Evolutionary conservation across 2,113 vertebrate genomes (phyloP).

Genomic region (Dendropsophus ebraccatus): DNA sequence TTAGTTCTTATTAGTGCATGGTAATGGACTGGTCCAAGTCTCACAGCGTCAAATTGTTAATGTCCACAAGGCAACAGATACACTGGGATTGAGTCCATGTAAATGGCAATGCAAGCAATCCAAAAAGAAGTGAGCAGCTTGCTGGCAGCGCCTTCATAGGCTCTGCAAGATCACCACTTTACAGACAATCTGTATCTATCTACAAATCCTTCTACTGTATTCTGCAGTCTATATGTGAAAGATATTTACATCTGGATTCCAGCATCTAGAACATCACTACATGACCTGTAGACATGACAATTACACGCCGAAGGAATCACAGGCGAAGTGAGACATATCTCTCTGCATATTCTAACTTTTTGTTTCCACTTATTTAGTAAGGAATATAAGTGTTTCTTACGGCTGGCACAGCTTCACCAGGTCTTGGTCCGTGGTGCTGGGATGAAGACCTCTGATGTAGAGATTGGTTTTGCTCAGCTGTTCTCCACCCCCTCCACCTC

Average conservation of each 20-base stretch:
- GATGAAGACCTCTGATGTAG: constrained; percentile 91
- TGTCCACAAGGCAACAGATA: neutral
- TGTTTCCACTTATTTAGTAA: neutral
- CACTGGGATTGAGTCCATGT: neutral
- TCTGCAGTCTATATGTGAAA: neutral
- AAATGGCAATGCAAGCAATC: neutral
- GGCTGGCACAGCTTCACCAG: constrained; percentile 92
- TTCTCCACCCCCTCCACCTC: constrained; percentile 71
- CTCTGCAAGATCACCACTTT: too few species aligned
- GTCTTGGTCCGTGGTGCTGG: constrained; percentile 92
- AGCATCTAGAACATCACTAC: neutral
- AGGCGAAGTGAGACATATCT: neutral
- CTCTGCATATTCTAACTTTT: neutral
- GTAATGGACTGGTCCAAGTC: neutral
- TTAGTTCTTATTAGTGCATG: neutral
- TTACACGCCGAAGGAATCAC: too few species aligned
- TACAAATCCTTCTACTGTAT: neutral
- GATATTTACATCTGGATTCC: neutral
- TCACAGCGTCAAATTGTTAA: neutral
- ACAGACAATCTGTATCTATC: neutral
- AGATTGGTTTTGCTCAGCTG: constrained; percentile 94
- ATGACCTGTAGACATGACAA: neutral
- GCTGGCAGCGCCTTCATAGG: neutral
- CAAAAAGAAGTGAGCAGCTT: neutral
- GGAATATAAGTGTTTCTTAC: constrained; percentile 74